Evolutionary conservation across 2,113 vertebrate species (phyloP).

Genomic region (Rissa tridactyla): DNA sequence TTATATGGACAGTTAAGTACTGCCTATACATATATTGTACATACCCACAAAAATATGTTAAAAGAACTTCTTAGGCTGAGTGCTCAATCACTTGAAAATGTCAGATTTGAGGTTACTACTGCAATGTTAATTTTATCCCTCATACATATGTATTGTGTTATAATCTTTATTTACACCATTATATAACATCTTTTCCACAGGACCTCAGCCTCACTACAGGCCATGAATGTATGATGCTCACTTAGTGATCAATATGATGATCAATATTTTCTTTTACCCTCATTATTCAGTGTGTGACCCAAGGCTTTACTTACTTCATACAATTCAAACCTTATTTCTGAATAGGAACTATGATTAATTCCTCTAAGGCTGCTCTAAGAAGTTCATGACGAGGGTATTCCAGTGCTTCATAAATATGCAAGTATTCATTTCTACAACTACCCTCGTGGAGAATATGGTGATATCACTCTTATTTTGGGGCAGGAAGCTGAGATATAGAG

Average conservation of each 20-base stretch:
- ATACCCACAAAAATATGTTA: background rate
- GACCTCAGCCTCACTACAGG: background rate
- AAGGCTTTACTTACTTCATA: background rate
- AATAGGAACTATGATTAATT: background rate
- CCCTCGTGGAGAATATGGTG: background rate
- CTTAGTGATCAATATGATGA: constrained; percentile 43
- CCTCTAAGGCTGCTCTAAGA: background rate
- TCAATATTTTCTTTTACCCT: constrained; percentile 37
- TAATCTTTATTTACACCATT: constrained; percentile 28
- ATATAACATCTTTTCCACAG: background rate
- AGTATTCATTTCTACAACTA: background rate
- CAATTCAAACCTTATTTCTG: background rate
- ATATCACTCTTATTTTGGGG: background rate
- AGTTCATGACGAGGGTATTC: background rate
- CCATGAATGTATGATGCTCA: background rate
- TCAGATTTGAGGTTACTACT: background rate
- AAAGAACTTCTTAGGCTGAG: background rate
- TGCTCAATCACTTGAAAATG: background rate
- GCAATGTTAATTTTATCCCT: background rate
- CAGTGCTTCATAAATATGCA: background rate
- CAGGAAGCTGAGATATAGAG: background rate
- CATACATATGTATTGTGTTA: background rate
- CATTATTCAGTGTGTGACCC: constrained; percentile 10
- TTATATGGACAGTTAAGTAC: background rate
- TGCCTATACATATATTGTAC: background rate